Percentiles rank a stretch among this genome's conserved stretches.
Evolutionary conservation across 2,797 vertebrate species (phyloP).

Genomic region (Sebastes matsubarae): DNA sequence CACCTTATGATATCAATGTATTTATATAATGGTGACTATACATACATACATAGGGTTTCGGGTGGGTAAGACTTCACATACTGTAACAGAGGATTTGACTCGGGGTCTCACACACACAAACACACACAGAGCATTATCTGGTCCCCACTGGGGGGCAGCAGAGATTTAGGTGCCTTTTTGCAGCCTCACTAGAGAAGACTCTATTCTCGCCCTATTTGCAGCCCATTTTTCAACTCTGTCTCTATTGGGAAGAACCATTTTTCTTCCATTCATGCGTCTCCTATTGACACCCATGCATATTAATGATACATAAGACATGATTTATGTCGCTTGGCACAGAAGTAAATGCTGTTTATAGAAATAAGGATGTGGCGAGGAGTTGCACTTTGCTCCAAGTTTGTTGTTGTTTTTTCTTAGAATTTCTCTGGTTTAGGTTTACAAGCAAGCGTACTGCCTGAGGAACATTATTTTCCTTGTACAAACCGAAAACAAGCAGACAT

Average conservation of each 20-base stretch:
- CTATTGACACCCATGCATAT: conserved; percentile 86
- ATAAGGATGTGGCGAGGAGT: conserved; percentile 64
- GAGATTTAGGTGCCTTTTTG: conserved; percentile 80
- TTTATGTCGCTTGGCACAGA: conserved; percentile 79
- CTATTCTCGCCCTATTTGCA: conserved; percentile 56
- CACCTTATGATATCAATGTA: not conserved
- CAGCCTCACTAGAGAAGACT: conserved; percentile 22
- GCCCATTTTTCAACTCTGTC: conserved; percentile 78
- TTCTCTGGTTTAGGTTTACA: conserved; percentile 29
- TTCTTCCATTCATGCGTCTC: conserved; percentile 84
- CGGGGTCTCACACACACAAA: not conserved
- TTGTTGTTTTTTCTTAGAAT: conserved; percentile 18
- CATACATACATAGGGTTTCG: not conserved
- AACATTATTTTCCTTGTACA: not conserved
- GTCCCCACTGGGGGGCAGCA: conserved; percentile 91
- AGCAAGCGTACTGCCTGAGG: not conserved
- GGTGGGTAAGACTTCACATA: not conserved
- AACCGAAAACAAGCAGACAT: not conserved
- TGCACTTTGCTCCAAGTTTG: conserved; percentile 60
- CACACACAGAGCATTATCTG: not conserved
- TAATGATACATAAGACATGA: conserved; percentile 82
- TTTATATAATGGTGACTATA: not conserved
- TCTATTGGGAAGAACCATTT: conserved; percentile 81
- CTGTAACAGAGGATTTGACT: not conserved
- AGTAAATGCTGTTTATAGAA: conserved; percentile 82